Conservation (phyloP, 2,113 vertebrate species). For the Etheostoma cragini region DNA sequence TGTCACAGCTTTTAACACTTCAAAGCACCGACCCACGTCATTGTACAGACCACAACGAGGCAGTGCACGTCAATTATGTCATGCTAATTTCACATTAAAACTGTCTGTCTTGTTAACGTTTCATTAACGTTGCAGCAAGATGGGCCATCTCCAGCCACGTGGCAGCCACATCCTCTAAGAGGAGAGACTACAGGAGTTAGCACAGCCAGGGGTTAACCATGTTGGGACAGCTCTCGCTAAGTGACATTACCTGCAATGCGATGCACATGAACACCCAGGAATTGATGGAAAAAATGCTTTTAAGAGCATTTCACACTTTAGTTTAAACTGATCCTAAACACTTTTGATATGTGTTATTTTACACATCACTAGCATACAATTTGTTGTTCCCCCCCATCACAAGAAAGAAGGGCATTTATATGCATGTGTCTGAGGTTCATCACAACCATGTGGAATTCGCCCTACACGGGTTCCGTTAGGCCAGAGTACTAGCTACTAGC, state of each 20-base stretch:
- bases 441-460: conserved; percentile 29
- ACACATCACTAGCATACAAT: background rate
- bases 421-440: conserved; percentile 16
- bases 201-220: conserved; percentile 6
- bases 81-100: conserved; percentile 53
- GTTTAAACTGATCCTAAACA: background rate
- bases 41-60: conserved; percentile 36
- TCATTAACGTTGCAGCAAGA: conserved; percentile 46
- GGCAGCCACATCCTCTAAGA: background rate
- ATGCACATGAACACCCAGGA: conserved; percentile 9
- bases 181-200: background rate
- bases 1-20: conserved; percentile 13
- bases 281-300: conserved; percentile 12
- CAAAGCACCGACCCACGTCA: conserved; percentile 18
- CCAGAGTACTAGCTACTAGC: conserved; percentile 24
- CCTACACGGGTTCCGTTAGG: conserved; percentile 40
- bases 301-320: conserved; percentile 5
- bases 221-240: conserved; percentile 10
- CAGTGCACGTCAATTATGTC: conserved; percentile 51
- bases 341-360: conserved; percentile 1
- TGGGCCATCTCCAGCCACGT: conserved; percentile 49
- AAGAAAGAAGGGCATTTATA: background rate
- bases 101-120: conserved; percentile 12
- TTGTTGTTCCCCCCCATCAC: background rate
- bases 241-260: background rate